Evolutionary conservation across 1,140 invertebrate genomes (phyloP).

Genomic region (Leptestheria dahalacensis): DNA sequence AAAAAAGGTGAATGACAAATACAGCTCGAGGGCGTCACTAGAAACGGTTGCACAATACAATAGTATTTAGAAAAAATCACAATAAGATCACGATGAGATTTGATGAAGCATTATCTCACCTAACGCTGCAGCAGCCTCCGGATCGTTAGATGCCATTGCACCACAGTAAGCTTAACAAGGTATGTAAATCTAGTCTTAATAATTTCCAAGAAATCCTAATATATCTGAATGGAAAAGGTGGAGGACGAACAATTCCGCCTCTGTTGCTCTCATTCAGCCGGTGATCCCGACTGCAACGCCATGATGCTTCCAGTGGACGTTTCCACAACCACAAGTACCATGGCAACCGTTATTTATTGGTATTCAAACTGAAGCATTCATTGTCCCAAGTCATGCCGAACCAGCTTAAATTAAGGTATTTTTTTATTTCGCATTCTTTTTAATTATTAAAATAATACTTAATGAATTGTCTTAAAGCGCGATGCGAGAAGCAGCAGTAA

Average conservation of each 20-base stretch:
- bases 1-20: too few species aligned
- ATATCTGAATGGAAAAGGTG: background rate
- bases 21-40: too few species aligned
- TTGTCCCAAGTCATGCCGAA: too few species aligned
- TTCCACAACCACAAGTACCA: background rate
- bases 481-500: background rate
- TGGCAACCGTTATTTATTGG: background rate
- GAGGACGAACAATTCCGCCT: background rate
- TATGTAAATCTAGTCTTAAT: background rate
- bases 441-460: too few species aligned
- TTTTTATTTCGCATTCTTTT: too few species aligned
- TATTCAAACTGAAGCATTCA: too few species aligned
- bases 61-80: too few species aligned
- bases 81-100: too few species aligned
- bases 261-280: background rate
- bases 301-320: background rate
- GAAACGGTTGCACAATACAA: too few species aligned
- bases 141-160: slow-evolving; percentile 7
- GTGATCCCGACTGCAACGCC: background rate
- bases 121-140: background rate
- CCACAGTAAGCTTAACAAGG: background rate
- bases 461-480: too few species aligned
- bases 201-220: background rate
- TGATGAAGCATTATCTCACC: too few species aligned
- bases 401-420: too few species aligned